Base-by-base conservation (phyloP, 2,113 vertebrate genomes). In the Cebus imitator region DNA sequence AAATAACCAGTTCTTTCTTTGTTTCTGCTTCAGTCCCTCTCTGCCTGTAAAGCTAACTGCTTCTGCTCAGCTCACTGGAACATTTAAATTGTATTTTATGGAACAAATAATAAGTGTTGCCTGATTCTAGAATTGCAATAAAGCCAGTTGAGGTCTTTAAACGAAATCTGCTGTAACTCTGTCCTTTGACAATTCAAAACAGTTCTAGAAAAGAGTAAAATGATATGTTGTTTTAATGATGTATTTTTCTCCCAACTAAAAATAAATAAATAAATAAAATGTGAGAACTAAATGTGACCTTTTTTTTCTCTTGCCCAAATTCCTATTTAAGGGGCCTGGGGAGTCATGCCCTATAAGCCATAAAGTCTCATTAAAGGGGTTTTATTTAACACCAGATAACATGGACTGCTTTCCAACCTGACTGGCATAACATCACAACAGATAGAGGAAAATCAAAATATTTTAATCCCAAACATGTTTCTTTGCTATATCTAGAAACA, bases 131-230 rank as follows among this genome's bases (percentile, higher is more conserved):
- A 43, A 45, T 45, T 23, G 3, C 40, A 75, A 27, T 45, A 30
- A 75, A 75, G 32, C 66, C 14, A 68, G 16, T 18, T 17, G 40
- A 75, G 40, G 12, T 45, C 23, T 75, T 75, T 45, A 75, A 37
- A 66, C 30, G 11, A 64, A 70, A 75, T 45, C 27, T 75, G 40
- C 40, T 30, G 12, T 43, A 75, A 75, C 40, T 45, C 43, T 43
- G 40, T 75, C 25, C 40, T 75, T 75, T 75, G 40, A 75, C 40
- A 45, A 75, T 27, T 89, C 43, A 73, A 94, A 93, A 78, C 32
- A 35, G 55, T 91, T 87, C 17, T 68, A 45, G 18, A 91, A 58
- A 76, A 66, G 92, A 97, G 48, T 75, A 93, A 80, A 68, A 79
- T 20, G 0, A 66, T 35, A 52, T 21, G 13, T 83, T 90, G 75